These are phyloP conservation scores for Salpingus planirostris DNA, from an alignment of 2,888 invertebrate species.

Conservation along the genomic window DNA sequence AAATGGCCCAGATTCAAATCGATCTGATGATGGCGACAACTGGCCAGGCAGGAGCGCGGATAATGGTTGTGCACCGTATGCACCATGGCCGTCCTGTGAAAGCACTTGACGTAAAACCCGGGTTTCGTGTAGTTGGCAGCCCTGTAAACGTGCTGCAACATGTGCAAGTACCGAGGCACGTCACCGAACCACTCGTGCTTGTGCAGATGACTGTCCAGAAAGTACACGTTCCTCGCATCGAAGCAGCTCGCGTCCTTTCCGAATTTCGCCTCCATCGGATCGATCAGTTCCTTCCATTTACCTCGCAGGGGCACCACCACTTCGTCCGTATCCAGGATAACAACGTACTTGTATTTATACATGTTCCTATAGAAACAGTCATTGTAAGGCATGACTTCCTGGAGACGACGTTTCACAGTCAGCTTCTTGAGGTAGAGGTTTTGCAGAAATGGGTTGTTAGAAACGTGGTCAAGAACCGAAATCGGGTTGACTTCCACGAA, in stretches of 20 bases:
- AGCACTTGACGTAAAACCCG: constrained; percentile 88
- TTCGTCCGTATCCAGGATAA: constrained; percentile 89
- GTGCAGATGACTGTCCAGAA: constrained; percentile 78
- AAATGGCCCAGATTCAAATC: constrained; percentile 76
- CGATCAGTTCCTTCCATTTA: constrained; percentile 72
- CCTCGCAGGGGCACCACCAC: constrained; percentile 82
- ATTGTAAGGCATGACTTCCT: constrained; percentile 93
- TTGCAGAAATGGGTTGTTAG: constrained; percentile 81
- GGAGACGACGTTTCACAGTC: constrained; percentile 87
- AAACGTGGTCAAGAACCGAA: constrained; percentile 81
- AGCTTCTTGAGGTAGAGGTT: constrained; percentile 85
- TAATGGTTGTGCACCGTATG: constrained; percentile 88
- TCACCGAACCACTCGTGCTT: constrained; percentile 72
- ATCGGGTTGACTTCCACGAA: constrained; percentile 62
- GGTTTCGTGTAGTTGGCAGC: constrained; percentile 88
- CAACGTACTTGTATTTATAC: constrained; percentile 81
- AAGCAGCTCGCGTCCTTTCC: constrained; percentile 63
- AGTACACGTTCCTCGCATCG: constrained; percentile 88
- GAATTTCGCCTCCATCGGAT: constrained; percentile 57
- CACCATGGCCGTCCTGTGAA: constrained; percentile 85
- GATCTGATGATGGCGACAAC: constrained; percentile 68
- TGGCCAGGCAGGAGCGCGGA: constrained; percentile 75
- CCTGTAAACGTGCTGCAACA: constrained; percentile 86
- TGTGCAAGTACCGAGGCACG: constrained; percentile 83
- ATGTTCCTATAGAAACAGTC: constrained; percentile 91